Evolutionary conservation across 1,140 invertebrate species (phyloP).

Genomic region (Nasonia vitripennis): DNA sequence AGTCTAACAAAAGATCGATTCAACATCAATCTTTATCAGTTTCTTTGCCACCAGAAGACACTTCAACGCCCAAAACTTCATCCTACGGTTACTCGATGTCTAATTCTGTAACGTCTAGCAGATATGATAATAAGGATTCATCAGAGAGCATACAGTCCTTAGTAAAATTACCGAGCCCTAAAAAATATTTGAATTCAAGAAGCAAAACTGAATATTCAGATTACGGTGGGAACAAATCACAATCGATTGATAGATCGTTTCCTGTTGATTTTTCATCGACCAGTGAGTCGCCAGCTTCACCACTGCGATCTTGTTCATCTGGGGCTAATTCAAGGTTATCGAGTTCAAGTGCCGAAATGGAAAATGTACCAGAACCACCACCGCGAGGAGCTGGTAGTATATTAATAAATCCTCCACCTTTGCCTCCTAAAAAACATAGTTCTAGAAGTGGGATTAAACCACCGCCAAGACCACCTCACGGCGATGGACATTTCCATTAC

Average conservation of each 20-base stretch:
- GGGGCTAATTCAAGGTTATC: slow-evolving; percentile 69
- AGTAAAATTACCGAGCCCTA: slow-evolving; percentile 70
- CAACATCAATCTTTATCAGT: slow-evolving; percentile 81
- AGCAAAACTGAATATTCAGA: slow-evolving; percentile 65
- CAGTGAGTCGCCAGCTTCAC: slow-evolving; percentile 67
- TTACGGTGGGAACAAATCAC: slow-evolving; percentile 56
- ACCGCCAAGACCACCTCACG: slow-evolving; percentile 80
- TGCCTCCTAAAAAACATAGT: slow-evolving; percentile 87
- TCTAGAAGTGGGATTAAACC: slow-evolving; percentile 73
- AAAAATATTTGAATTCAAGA: slow-evolving; percentile 65
- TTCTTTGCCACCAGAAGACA: slow-evolving; percentile 80
- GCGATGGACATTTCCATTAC: slow-evolving; percentile 77
- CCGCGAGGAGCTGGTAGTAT: slow-evolving; percentile 78
- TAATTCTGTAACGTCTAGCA: slow-evolving; percentile 40
- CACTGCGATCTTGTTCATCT: slow-evolving; percentile 65
- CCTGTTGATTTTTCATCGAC: slow-evolving; percentile 68
- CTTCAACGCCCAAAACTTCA: slow-evolving; percentile 52
- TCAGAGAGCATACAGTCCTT: slow-evolving; percentile 57
- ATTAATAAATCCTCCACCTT: slow-evolving; percentile 84
- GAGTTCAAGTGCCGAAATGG: slow-evolving; percentile 70
- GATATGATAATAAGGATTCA: slow-evolving; percentile 45
- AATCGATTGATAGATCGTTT: slow-evolving; percentile 66
- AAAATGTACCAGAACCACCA: slow-evolving; percentile 81
- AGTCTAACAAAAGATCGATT: slow-evolving; percentile 55
- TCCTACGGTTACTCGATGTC: slow-evolving; percentile 46